Conservation (phyloP, 1,140 invertebrate genomes). For the Glossosoma conforme region DNA sequence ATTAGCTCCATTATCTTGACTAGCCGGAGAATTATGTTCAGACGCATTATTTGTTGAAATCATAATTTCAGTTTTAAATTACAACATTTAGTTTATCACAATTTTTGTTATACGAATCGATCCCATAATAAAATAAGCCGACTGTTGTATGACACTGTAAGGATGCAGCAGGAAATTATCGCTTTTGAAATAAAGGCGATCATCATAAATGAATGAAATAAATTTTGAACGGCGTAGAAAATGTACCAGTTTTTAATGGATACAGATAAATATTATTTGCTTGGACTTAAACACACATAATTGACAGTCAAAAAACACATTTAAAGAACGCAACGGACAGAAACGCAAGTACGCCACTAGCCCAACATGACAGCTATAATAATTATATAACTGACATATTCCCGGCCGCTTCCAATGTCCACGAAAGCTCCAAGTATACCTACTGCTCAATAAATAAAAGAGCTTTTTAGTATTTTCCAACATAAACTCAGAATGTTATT, state of each 20-base stretch:
- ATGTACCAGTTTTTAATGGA: not conserved
- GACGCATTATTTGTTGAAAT: slow-evolving; percentile 16
- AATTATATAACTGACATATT: slow-evolving; percentile 10
- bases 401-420: too few species aligned
- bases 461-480: too few species aligned
- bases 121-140: slow-evolving; percentile 6
- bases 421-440: too few species aligned
- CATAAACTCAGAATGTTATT: too few species aligned
- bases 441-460: too few species aligned
- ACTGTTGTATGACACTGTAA: not conserved
- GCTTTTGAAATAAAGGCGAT: not conserved
- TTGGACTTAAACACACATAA: not conserved
- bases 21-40: slow-evolving; percentile 1
- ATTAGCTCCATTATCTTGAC: slow-evolving; percentile 3
- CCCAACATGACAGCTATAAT: slow-evolving; percentile 5
- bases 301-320: not conserved
- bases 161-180: not conserved
- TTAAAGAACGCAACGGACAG: not conserved
- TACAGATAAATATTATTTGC: not conserved
- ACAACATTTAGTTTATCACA: not conserved
- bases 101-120: slow-evolving; percentile 18
- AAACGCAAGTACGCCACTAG: not conserved
- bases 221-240: not conserved
- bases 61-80: slow-evolving; percentile 10
- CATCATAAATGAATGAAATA: not conserved